Conservation (phyloP, 2,797 vertebrate species). For the Pseudomugil tenellus region DNA sequence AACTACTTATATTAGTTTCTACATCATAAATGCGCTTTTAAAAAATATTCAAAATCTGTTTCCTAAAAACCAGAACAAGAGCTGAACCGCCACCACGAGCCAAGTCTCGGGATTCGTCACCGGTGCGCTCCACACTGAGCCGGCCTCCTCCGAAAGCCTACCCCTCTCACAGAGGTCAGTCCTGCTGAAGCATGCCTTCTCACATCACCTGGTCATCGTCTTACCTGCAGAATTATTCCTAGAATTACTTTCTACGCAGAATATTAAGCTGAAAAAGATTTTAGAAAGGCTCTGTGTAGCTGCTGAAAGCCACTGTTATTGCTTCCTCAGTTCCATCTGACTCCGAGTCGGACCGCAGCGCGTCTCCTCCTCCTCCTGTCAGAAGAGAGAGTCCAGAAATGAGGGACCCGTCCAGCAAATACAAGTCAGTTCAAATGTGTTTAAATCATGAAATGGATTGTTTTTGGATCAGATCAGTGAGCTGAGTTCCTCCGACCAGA, state of each 20-base stretch:
- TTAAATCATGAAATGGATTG: no score
- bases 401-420: slow-evolving; percentile 66
- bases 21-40: background rate
- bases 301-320: slow-evolving; percentile 7
- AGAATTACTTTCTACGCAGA: background rate
- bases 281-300: background rate
- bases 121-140: slow-evolving; percentile 71
- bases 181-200: background rate
- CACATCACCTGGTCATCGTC: background rate
- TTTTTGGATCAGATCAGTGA: background rate
- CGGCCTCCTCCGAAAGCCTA: slow-evolving; percentile 60
- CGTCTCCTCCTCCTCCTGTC: slow-evolving; percentile 71
- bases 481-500: background rate
- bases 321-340: slow-evolving; percentile 74
- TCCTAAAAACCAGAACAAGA: slow-evolving; percentile 65
- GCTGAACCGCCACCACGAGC: slow-evolving; percentile 66
- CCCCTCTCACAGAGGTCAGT: slow-evolving; percentile 78
- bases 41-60: background rate
- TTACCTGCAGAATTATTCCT: background rate
- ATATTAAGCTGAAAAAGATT: background rate
- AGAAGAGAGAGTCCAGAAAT: slow-evolving; percentile 63
- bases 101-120: slow-evolving; percentile 79
- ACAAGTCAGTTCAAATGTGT: slow-evolving; percentile 70
- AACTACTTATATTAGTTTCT: background rate
- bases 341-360: slow-evolving; percentile 76